Conservation (phyloP, 1,140 invertebrate species). For the Drosophila kanapiae region DNA sequence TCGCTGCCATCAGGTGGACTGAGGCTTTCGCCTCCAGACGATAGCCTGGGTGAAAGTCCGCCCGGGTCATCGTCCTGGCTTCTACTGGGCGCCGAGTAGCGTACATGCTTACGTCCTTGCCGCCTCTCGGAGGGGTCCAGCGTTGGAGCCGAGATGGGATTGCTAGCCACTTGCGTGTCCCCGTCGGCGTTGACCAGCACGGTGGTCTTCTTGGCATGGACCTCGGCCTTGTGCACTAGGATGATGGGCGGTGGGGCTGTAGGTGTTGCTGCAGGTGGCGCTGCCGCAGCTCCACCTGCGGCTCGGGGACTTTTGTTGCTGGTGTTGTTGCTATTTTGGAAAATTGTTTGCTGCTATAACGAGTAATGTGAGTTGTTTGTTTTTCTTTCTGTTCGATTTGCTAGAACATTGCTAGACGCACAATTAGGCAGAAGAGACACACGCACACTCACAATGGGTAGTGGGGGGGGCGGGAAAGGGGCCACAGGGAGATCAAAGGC, state of each 20-base stretch:
- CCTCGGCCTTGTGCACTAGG: constrained; percentile 70
- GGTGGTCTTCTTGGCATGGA: constrained; percentile 67
- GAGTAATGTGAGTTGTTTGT: constrained; percentile 80
- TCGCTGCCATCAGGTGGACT: constrained; percentile 11
- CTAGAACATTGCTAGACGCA: constrained; percentile 41
- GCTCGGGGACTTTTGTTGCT: constrained; percentile 46
- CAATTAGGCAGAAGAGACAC: constrained; percentile 52
- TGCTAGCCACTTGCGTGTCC: constrained; percentile 38
- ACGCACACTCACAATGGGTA: constrained; percentile 8
- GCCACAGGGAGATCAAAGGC: constrained; percentile 34
- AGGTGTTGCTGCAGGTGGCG: constrained; percentile 39
- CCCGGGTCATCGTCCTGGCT: constrained; percentile 47
- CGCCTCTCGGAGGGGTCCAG: constrained; percentile 9
- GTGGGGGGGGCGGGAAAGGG: background rate
- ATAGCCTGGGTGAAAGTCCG: constrained; percentile 10
- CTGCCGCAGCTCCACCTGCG: constrained; percentile 42
- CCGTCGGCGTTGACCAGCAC: constrained; percentile 54
- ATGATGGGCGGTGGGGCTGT: constrained; percentile 63
- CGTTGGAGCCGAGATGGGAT: background rate
- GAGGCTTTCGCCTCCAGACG: background rate
- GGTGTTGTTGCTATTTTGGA: constrained; percentile 79
- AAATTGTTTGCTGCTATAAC: constrained; percentile 85
- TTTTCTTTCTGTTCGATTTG: constrained; percentile 35
- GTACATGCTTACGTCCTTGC: constrained; percentile 56
- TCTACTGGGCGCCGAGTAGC: constrained; percentile 50